phyloP scores from a whole-genome alignment of 2,113 vertebrate genomes.

The Sapayoa aenigma region DNA sequence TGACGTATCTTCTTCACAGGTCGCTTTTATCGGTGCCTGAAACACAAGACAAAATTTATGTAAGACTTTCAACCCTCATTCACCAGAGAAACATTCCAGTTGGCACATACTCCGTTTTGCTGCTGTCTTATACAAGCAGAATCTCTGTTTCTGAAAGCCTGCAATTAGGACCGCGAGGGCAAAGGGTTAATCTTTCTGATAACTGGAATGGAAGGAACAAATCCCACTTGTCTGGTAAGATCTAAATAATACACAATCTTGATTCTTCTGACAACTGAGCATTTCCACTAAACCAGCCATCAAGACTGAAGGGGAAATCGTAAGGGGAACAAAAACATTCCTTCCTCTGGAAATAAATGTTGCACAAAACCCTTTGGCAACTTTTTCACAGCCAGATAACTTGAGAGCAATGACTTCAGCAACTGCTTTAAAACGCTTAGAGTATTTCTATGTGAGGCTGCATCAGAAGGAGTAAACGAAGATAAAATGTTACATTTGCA shows the following conservation, averaged over 20 bases:
- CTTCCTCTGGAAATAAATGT: conserved; percentile 45
- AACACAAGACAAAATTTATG: conserved; percentile 69
- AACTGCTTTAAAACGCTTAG: not conserved
- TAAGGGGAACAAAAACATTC: conserved; percentile 43
- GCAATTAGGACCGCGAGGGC: conserved; percentile 84
- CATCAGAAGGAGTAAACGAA: not conserved
- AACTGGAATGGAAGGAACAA: conserved; percentile 84
- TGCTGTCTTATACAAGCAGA: conserved; percentile 75
- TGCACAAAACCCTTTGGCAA: not conserved
- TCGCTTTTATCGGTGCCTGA: conserved; percentile 87
- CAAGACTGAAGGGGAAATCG: conserved; percentile 62
- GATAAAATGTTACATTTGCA: not conserved
- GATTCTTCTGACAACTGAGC: conserved; percentile 77
- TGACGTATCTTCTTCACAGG: conserved; percentile 80
- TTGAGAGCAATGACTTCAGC: not conserved
- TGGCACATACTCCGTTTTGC: conserved; percentile 63
- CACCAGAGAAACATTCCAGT: conserved; percentile 65
- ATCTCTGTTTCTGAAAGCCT: conserved; percentile 82
- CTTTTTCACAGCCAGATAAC: not conserved
- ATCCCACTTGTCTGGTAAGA: conserved; percentile 85
- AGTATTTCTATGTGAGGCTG: not conserved
- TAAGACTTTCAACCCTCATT: conserved; percentile 51
- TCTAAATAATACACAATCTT: conserved; percentile 76
- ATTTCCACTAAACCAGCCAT: conserved; percentile 77
- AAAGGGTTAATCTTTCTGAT: conserved; percentile 93